Evolutionary conservation across 2,888 invertebrate genomes (phyloP), one percentile per base, ranked within the genome.

Genomic region (Elegia similella): DNA sequence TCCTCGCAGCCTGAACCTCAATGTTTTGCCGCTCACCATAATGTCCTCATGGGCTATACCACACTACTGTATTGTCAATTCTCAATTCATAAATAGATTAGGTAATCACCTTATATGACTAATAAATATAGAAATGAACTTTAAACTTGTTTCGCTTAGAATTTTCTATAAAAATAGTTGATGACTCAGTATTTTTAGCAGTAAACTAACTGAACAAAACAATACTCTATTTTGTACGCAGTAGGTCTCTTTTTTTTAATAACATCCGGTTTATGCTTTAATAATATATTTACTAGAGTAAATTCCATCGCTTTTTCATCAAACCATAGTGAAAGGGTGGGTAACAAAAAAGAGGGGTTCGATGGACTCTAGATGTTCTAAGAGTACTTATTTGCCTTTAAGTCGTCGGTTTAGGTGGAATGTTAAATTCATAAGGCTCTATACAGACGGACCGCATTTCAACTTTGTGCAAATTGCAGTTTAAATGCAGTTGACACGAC

Each of bases 221-320:
- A 43, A 54, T 55, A 55, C 46, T 55, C 32, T 55, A 48, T 48
- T 48, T 55, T 42, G 23, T 42, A 56, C n/a, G 55, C 55, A 16
- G 15, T 34, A 55, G 46, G 23, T 42, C 42, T 23, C 13, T 6
- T 29, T 43, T 53, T 44, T 12, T 7, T 6, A 23, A 13, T 46
- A 44, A 54, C 43, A 43, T 54, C 42, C 15, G 29, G 15, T 34
- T 55, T 46, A n/a, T 17, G 44, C 53, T 30, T 43, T 38, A 12
- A 10, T 38, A 12, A 3, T 23, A 23, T 23, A 23, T 23, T 23
- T 23, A 32, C 38, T 52, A 10, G 38, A 29, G 29, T 13, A 38
- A 12, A n/a, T 42, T 46, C 7, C 16, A 48, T 34, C 12, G 56
- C 48, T 56, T 55, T 38, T 29, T 16, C 23, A 23, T 5, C 5